Base-by-base conservation (phyloP, 1,140 invertebrate genomes). In the Drosophila pallidifrons region DNA sequence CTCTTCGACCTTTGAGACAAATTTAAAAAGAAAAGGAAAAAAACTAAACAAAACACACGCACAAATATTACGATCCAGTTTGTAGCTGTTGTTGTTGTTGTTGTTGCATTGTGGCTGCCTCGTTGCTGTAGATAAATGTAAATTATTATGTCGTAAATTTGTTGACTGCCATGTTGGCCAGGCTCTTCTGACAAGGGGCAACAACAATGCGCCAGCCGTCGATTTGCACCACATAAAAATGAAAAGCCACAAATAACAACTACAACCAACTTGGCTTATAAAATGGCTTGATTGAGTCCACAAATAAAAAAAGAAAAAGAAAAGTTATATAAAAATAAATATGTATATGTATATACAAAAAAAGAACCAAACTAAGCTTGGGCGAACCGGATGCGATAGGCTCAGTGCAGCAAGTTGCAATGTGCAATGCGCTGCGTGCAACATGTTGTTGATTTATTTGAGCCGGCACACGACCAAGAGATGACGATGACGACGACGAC, bases 61-160 rank as follows among this genome's bases (percentile, higher is more conserved):
- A 87, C 68, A 74, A 67, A 77, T 72, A 75, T 72, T 69, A 65
- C 51, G 67, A 81, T 72, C 80, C 74, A 89, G 67, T 83, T 79
- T 71, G 49, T 66, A 78, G 63, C 64, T 75, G 47, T 68, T 73
- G 46, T 54, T 74, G 38, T 46, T 74, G 35, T 75, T 75, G 45
- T 51, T 73, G 35, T 35, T 47, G 76, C 67, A 59, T 49, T 81
- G 75, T 79, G 81, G 67, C 82, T 87, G 79, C 87, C 75, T 83
- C 85, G 82, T 87, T 87, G 82, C 83, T 68, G 86, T 82, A 91
- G 89, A 91, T 91, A 91, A 91, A 91, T 91, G 89, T 91, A 91
- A 91, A 91, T 91, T 91, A 91, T 91, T 91, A 91, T 91, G 89
- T 91, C 89, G 89, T 91, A 91, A 91, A 91, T 91, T 91, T 91